Conservation (phyloP, 2,888 invertebrate species). For the Protodeltote pygarga region DNA sequence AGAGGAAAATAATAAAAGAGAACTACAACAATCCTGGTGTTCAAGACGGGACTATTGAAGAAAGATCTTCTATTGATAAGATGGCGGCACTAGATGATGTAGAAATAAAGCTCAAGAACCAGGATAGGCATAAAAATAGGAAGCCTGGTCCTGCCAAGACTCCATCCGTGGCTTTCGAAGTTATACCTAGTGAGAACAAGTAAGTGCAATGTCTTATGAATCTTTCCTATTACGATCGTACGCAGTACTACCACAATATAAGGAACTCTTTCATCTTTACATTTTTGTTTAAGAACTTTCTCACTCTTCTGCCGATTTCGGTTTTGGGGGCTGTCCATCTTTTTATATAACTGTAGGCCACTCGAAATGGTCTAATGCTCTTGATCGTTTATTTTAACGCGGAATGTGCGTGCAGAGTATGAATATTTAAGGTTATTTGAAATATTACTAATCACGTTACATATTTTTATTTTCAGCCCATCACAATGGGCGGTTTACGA, state of each 20-base stretch:
- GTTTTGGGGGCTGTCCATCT: too few relatives aligned
- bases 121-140: slow-evolving; percentile 43
- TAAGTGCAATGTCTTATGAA: slow-evolving; percentile 47
- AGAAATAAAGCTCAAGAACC: slow-evolving; percentile 49
- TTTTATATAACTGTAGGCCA: too few relatives aligned
- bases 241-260: too few relatives aligned
- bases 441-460: background rate
- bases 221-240: too few relatives aligned
- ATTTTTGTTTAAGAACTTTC: too few relatives aligned
- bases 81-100: slow-evolving; percentile 62
- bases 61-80: slow-evolving; percentile 69
- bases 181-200: slow-evolving; percentile 84
- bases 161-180: slow-evolving; percentile 80
- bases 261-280: too few relatives aligned
- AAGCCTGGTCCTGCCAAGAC: slow-evolving; percentile 71
- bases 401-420: too few relatives aligned
- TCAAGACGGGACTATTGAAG: slow-evolving; percentile 63
- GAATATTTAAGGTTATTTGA: too few relatives aligned
- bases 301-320: too few relatives aligned
- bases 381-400: too few relatives aligned
- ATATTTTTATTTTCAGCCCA: slow-evolving; percentile 65
- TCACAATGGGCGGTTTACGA: slow-evolving; percentile 82
- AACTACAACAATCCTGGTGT: slow-evolving; percentile 58
- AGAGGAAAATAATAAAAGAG: slow-evolving; percentile 53
- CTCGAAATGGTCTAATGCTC: too few relatives aligned